Percentiles rank a stretch among this genome's conserved stretches.
Conservation (phyloP, 2,797 vertebrate species). For the Craterocephalus amniculus region DNA sequence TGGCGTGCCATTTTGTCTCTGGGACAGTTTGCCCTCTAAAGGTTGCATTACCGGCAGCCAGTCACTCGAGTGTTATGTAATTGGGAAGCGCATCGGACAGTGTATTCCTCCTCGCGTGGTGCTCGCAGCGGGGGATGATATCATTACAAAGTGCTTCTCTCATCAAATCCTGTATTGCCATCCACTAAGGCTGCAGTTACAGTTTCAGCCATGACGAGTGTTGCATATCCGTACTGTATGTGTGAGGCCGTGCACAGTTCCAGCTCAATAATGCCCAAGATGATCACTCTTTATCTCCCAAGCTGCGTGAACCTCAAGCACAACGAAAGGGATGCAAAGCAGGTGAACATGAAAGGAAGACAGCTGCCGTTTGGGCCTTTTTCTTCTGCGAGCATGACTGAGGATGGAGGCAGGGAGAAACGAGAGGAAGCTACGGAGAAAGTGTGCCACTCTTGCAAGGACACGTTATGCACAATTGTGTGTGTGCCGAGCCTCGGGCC, state of each 20-base stretch:
- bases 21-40: conserved; percentile 57
- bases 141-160: conserved; percentile 73
- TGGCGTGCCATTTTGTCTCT: conserved; percentile 21
- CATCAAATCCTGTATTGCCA: conserved; percentile 69
- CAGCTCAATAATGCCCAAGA: conserved; percentile 22
- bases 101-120: conserved; percentile 47
- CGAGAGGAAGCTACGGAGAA: conserved; percentile 2
- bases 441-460: conserved; percentile 12
- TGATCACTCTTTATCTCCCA: conserved; percentile 27
- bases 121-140: conserved; percentile 64
- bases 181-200: conserved; percentile 37
- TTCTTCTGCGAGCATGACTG: background rate
- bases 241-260: conserved; percentile 5
- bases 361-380: conserved; percentile 17
- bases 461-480: background rate
- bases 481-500: conserved; percentile 3
- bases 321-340: conserved; percentile 27
- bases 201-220: conserved; percentile 35
- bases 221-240: conserved; percentile 18
- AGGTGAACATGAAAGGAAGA: conserved; percentile 20
- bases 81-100: conserved; percentile 52
- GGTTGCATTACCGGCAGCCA: conserved; percentile 59
- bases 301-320: conserved; percentile 14
- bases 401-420: background rate
- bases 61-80: conserved; percentile 67